These are phyloP conservation scores for Amphiprion percula DNA, from an alignment of 2,113 vertebrate genomes.

Conservation along the genomic window DNA sequence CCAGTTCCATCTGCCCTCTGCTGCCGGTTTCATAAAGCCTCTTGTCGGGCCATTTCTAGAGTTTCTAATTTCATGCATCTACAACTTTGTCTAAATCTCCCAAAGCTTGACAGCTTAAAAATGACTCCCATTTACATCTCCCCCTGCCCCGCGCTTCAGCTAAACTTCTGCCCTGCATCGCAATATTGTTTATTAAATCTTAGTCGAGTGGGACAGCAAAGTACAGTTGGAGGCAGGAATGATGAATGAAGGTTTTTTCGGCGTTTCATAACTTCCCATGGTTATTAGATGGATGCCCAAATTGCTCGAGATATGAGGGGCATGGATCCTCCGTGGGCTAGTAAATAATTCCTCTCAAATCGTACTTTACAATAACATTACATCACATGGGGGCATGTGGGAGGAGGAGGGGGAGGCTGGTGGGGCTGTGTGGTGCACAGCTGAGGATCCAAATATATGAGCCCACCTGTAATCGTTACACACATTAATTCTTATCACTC, in stretches of 20 bases:
- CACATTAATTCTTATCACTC: slow-evolving; percentile 32
- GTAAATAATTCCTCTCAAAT: slow-evolving; percentile 62
- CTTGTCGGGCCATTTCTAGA: slow-evolving; percentile 14
- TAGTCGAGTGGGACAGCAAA: slow-evolving; percentile 42
- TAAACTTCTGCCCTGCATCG: slow-evolving; percentile 17
- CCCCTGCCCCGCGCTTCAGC: slow-evolving; percentile 29
- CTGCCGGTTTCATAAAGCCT: slow-evolving; percentile 15
- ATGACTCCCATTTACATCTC: slow-evolving; percentile 62
- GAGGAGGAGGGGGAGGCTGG: neutral
- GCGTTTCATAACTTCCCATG: slow-evolving; percentile 62
- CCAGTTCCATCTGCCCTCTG: slow-evolving; percentile 37
- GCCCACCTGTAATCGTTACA: slow-evolving; percentile 19
- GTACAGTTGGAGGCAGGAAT: slow-evolving; percentile 45
- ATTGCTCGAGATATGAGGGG: slow-evolving; percentile 45
- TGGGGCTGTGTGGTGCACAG: neutral
- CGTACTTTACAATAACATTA: slow-evolving; percentile 61
- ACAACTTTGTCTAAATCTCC: slow-evolving; percentile 63
- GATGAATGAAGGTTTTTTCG: slow-evolving; percentile 51
- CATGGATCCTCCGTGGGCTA: slow-evolving; percentile 20
- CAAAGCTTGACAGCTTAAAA: slow-evolving; percentile 59
- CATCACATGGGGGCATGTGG: slow-evolving; percentile 2
- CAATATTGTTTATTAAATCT: slow-evolving; percentile 76
- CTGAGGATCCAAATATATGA: slow-evolving; percentile 9
- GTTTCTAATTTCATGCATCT: slow-evolving; percentile 73
- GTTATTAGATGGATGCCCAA: slow-evolving; percentile 60